Evolutionary conservation across 2,888 invertebrate species (phyloP).

Genomic region (Muschampia plurimacula): DNA sequence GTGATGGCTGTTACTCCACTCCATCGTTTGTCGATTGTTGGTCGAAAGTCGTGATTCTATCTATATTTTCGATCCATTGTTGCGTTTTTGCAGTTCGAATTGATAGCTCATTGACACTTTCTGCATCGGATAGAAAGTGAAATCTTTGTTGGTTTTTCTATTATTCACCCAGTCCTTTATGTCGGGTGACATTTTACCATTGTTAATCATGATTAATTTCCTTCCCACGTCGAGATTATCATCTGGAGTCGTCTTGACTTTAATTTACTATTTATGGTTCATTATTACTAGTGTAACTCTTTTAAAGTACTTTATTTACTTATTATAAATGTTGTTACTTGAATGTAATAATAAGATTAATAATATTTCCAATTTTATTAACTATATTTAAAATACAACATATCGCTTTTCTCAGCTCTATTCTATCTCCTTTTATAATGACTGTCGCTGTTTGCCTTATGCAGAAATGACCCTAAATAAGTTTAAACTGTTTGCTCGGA

Average conservation of each 20-base stretch:
- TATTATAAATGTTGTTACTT: too few relatives aligned
- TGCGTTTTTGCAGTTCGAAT: slow-evolving; percentile 60
- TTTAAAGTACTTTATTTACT: not conserved
- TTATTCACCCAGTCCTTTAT: slow-evolving; percentile 49
- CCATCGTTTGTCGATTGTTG: slow-evolving; percentile 42
- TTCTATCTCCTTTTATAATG: slow-evolving; percentile 4
- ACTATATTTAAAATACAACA: too few relatives aligned
- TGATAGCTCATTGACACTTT: slow-evolving; percentile 56
- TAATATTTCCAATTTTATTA: too few relatives aligned
- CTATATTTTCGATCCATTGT: slow-evolving; percentile 63
- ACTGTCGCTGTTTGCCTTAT: slow-evolving; percentile 13
- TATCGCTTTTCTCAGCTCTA: not conserved
- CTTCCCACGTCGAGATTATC: slow-evolving; percentile 44
- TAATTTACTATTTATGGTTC: slow-evolving; percentile 20
- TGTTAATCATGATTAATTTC: slow-evolving; percentile 46
- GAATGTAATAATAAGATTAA: not conserved
- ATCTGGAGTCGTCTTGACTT: slow-evolving; percentile 25
- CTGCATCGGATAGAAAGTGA: slow-evolving; percentile 68
- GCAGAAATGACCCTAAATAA: slow-evolving; percentile 22
- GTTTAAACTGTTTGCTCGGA: slow-evolving; percentile 21
- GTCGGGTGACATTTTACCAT: slow-evolving; percentile 44
- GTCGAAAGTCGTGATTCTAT: slow-evolving; percentile 66
- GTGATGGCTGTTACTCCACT: slow-evolving; percentile 7
- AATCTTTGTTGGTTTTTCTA: slow-evolving; percentile 65
- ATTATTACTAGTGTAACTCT: not conserved